Conservation (phyloP, 2,888 invertebrate species). For the Tridacna gigas region DNA sequence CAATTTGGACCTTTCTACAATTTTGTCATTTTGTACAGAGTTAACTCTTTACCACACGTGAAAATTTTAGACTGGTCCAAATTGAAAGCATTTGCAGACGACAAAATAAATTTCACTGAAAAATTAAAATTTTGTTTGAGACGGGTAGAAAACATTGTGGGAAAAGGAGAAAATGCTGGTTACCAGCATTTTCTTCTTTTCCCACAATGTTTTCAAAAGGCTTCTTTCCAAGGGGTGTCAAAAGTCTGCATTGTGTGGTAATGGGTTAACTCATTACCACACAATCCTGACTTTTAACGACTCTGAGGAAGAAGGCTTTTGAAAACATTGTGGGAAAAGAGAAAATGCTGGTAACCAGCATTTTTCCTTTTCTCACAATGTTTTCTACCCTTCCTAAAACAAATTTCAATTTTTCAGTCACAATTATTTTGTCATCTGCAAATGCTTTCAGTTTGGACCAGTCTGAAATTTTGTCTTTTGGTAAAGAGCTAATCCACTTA, state of each 20-base stretch:
- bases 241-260: too few species aligned
- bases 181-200: slow-evolving; percentile 2
- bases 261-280: too few species aligned
- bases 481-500: too few species aligned
- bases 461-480: too few species aligned
- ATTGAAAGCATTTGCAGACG: neutral
- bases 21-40: too few species aligned
- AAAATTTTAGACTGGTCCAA: neutral
- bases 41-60: neutral
- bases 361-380: neutral
- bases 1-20: too few species aligned
- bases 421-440: too few species aligned
- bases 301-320: neutral
- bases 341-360: too few species aligned
- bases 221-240: neutral
- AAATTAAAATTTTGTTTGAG: neutral
- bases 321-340: neutral
- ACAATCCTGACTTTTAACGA: neutral
- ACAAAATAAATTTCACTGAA: neutral
- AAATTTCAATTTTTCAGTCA: too few species aligned
- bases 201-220: slow-evolving; percentile 1
- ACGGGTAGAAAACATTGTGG: neutral
- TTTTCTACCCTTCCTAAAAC: too few species aligned
- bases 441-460: too few species aligned
- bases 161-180: slow-evolving; percentile 8